Base-by-base conservation (phyloP, 2,113 vertebrate species). In the Perca flavescens region DNA sequence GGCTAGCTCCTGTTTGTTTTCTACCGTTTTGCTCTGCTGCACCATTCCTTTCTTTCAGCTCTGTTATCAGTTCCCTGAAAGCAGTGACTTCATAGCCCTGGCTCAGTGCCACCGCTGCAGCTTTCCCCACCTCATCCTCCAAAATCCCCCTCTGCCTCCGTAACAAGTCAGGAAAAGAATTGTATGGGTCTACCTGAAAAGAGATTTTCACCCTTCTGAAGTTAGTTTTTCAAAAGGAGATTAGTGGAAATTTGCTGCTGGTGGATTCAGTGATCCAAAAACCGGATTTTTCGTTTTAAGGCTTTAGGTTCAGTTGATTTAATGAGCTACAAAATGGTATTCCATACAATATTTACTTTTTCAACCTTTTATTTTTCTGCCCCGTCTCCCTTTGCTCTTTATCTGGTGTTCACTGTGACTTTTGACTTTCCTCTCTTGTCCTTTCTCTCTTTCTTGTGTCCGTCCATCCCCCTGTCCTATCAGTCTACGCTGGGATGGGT, bases 401-500 rank as follows among this genome's bases (percentile, higher is more conserved):
- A 50, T 84, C 31, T 57, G 0, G 72, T 70, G 82, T 78, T 90
- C 53, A 84, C 50, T 70, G 53, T 86, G 70, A 68, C 74, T 58
- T 82, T 74, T 97, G 94, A 97, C 94, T 96, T 74, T 96, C 49
- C 83, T 80, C 52, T 90, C 31, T 83, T 82, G 66, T 82, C 81
- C 53, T 75, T 71, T 85, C 65, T 79, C 65, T 79, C 86, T 85
- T 68, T 61, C 58, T 80, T 72, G 61, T 94, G 12, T 95, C 66
- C 17, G 0, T 84, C 54, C 74, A 19, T 85, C 81, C 67, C 49
- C 86, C 80, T 87, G 61, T 89, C 67, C 58, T 72, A 95, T 96
- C 91, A 97, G 97, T 94, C 92, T 75, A 96, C 97, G 89, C 96
- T 97, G 95, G 97, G 96, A 96, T 96, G 96, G 95, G 95, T 97